phyloP scores from a whole-genome alignment of 2,888 invertebrate species.

The Lithophane semibrunnea region DNA sequence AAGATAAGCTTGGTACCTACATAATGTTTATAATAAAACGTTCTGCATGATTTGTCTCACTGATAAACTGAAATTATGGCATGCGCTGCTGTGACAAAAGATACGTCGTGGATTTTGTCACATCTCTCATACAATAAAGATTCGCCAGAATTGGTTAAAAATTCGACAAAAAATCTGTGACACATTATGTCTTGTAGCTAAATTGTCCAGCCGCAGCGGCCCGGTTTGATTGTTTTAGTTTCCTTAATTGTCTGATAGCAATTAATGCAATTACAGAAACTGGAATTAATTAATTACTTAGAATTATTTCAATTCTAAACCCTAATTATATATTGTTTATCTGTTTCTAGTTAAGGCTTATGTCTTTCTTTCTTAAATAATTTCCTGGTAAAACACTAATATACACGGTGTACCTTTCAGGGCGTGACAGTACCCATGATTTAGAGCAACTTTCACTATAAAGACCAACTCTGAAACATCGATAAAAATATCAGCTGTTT shows the following conservation, averaged over 20 bases:
- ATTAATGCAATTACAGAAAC: conserved; percentile 31
- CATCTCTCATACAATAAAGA: background rate
- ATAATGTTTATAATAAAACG: conserved; percentile 17
- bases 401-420: no score
- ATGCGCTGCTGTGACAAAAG: background rate
- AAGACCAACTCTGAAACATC: no score
- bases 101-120: background rate
- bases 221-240: conserved; percentile 6
- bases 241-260: conserved; percentile 29
- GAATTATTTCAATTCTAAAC: conserved; percentile 3
- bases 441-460: no score
- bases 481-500: no score
- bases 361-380: conserved; percentile 1
- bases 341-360: background rate
- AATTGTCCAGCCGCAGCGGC: background rate
- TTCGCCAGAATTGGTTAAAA: background rate
- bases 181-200: no score
- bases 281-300: conserved; percentile 19
- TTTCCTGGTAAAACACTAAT: background rate
- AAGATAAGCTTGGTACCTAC: conserved; percentile 30
- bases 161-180: background rate
- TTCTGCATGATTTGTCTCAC: conserved; percentile 20
- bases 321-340: conserved; percentile 18
- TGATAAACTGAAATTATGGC: conserved; percentile 13
- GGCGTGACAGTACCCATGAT: no score